These are phyloP conservation scores for Sapayoa aenigma DNA, from an alignment of 2,113 vertebrate species.

Conservation along the genomic window DNA sequence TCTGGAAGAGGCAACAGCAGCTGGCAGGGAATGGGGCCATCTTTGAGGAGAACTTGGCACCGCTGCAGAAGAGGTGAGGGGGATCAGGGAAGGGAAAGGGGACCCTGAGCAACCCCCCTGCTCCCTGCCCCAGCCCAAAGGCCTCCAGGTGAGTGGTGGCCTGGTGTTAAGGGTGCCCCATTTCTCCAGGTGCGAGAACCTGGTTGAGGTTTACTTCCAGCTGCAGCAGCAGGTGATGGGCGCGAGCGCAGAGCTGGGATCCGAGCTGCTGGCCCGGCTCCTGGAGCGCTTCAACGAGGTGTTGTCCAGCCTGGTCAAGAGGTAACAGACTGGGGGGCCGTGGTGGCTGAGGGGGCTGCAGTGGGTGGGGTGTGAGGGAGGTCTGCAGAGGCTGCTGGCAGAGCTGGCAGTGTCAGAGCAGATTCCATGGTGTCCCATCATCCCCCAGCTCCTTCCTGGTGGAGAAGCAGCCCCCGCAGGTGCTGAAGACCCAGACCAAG, in stretches of 20 bases:
- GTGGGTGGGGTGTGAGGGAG: not conserved
- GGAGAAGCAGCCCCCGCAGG: conserved; percentile 93
- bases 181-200: conserved; percentile 82
- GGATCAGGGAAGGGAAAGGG: not conserved
- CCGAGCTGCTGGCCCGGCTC: conserved; percentile 72
- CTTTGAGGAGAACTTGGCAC: conserved; percentile 84
- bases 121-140: fast-evolving
- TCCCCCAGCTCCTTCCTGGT: conserved; percentile 85
- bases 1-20: conserved; percentile 90
- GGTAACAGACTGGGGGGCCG: conserved; percentile 59
- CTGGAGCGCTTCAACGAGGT: conserved; percentile 75
- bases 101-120: not conserved
- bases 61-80: conserved; percentile 69
- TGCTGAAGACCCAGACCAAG: conserved; percentile 97
- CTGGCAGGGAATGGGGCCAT: conserved; percentile 83
- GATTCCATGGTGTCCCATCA: not conserved
- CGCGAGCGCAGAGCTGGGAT: conserved; percentile 64
- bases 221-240: conserved; percentile 83
- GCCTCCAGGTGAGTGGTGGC: not conserved
- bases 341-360: not conserved
- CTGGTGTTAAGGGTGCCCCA: not conserved
- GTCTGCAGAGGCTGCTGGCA: not conserved
- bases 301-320: conserved; percentile 82
- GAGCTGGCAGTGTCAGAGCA: fast-evolving
- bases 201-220: conserved; percentile 85